Evolutionary conservation across 2,113 vertebrate species (phyloP).

Genomic region (Cynoglossus semilaevis): DNA sequence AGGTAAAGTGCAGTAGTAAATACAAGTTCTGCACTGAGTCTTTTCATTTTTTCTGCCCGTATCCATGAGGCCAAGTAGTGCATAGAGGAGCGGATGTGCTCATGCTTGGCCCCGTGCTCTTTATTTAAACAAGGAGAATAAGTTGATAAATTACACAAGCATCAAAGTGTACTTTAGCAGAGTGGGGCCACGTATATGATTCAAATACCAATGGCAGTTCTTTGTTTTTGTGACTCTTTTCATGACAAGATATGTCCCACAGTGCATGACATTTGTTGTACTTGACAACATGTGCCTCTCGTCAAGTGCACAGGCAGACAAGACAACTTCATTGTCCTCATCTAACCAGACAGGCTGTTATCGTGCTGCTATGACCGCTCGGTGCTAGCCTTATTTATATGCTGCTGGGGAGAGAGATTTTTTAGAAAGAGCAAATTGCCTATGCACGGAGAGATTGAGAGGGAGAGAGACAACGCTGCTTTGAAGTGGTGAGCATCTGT

Average conservation of each 20-base stretch:
- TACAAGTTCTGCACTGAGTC: constrained; percentile 12
- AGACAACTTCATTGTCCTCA: constrained; percentile 63
- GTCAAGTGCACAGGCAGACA: constrained; percentile 29
- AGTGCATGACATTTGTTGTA: constrained; percentile 1
- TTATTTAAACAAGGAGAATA: constrained; percentile 22
- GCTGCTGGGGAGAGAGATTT: constrained; percentile 58
- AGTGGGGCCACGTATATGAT: constrained; percentile 46
- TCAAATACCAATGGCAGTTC: constrained; percentile 63
- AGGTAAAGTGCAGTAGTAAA: constrained; percentile 45
- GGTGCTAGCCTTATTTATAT: constrained; percentile 71
- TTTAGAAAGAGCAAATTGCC: constrained; percentile 65
- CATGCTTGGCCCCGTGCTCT: constrained; percentile 11
- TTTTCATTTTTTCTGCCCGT: constrained; percentile 3
- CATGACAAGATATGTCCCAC: constrained; percentile 28
- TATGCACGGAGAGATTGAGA: constrained; percentile 53
- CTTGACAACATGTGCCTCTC: constrained; percentile 32
- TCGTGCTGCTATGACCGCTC: constrained; percentile 45
- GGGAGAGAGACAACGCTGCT: constrained; percentile 56
- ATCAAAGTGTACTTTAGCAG: constrained; percentile 53
- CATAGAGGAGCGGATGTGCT: constrained; percentile 27
- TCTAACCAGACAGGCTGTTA: constrained; percentile 62
- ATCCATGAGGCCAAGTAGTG: constrained; percentile 25
- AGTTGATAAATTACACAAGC: constrained; percentile 61
- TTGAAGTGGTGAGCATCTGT: constrained; percentile 58
- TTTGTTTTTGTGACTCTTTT: constrained; percentile 31